These are phyloP conservation scores for Thamnaconus septentrionalis DNA, from an alignment of 2,113 vertebrate species.

Conservation along the genomic window DNA sequence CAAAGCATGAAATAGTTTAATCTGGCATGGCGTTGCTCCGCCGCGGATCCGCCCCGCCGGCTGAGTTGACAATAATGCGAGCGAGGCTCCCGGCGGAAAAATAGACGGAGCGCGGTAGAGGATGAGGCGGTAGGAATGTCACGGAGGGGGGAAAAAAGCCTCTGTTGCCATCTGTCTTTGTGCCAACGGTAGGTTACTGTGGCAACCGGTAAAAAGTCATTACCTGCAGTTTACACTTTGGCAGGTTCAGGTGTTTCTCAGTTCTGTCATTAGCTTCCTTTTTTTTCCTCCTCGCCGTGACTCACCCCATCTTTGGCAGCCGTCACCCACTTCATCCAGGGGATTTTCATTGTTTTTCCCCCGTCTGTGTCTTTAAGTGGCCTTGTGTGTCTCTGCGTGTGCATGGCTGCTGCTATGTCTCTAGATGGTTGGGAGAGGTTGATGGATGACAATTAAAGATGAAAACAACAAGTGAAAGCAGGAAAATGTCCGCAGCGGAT, in stretches of 20 bases:
- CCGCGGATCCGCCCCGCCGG: slow-evolving; percentile 33
- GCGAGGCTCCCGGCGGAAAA: slow-evolving; percentile 32
- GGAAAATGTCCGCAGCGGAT: no score
- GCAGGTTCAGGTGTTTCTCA: slow-evolving; percentile 76
- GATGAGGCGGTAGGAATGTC: neutral
- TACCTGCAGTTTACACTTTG: slow-evolving; percentile 75
- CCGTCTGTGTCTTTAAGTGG: slow-evolving; percentile 15
- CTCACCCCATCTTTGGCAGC: slow-evolving; percentile 47
- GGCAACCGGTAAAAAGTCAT: slow-evolving; percentile 76
- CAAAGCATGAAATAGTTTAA: slow-evolving; percentile 30
- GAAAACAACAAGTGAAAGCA: no score
- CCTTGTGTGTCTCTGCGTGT: slow-evolving; percentile 21
- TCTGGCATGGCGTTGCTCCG: slow-evolving; percentile 21
- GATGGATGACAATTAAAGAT: slow-evolving; percentile 10
- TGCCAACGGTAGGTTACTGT: slow-evolving; percentile 71
- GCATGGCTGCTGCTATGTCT: slow-evolving; percentile 14
- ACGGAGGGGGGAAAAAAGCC: neutral
- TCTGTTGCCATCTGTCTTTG: slow-evolving; percentile 62
- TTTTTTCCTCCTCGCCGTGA: slow-evolving; percentile 36
- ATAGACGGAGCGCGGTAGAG: slow-evolving; percentile 12
- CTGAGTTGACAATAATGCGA: slow-evolving; percentile 8
- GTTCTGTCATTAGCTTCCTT: slow-evolving; percentile 51
- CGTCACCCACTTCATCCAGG: slow-evolving; percentile 27
- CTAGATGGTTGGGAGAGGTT: neutral
- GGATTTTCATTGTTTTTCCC: slow-evolving; percentile 5